Conservation (phyloP, 1,140 invertebrate species). For the Dolichoris vasculosae region DNA sequence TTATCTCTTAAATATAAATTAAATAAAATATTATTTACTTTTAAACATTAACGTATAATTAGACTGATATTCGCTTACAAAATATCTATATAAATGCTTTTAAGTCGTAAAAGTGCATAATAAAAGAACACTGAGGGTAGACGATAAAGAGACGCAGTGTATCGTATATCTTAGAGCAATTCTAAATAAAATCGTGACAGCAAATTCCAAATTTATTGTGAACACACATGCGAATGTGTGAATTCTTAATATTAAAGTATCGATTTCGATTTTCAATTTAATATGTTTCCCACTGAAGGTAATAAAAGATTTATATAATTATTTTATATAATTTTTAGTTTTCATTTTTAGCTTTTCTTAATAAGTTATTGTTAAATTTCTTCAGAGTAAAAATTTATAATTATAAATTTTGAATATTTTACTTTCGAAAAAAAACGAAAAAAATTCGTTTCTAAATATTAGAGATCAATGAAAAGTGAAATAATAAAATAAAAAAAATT, state of each 20-base stretch:
- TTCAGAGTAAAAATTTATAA: neutral
- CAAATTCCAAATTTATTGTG: neutral
- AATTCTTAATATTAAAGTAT: neutral
- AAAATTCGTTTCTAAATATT: neutral
- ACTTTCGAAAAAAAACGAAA: neutral
- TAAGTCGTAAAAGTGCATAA: constrained; percentile 20
- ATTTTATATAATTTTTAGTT: neutral
- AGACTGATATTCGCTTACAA: constrained; percentile 4
- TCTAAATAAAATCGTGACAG: constrained; percentile 22
- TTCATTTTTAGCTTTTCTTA: neutral
- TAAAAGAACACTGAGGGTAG: constrained; percentile 2
- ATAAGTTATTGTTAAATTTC: neutral
- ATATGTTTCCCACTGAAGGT: neutral
- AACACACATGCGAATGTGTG: neutral
- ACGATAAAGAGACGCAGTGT: neutral
- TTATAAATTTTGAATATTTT: neutral
- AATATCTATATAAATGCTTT: constrained; percentile 35
- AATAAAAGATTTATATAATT: neutral
- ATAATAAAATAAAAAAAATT: constrained; percentile 9
- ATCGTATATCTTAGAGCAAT: neutral
- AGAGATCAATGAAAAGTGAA: constrained; percentile 47
- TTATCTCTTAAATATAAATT: constrained; percentile 38
- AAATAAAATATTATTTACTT: constrained; percentile 21
- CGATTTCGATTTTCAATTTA: constrained; percentile 13
- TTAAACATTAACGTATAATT: constrained; percentile 12